Base-by-base conservation (phyloP, 2,888 invertebrate genomes). In the Agriotes lineatus region DNA sequence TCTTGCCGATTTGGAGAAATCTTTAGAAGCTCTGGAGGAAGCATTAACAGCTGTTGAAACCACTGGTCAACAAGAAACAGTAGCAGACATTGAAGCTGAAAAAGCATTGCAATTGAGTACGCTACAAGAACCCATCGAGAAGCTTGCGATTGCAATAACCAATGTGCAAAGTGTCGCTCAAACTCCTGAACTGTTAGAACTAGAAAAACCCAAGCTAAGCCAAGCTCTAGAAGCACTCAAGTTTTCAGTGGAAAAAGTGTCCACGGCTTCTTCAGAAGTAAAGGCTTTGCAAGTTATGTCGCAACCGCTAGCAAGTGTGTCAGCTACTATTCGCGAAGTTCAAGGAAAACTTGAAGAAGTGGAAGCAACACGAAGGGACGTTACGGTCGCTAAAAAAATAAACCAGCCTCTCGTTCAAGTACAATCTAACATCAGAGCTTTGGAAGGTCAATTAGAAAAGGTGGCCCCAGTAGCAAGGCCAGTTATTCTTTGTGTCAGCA, bases 281-380 rank as follows among this genome's bases (percentile, higher is more conserved):
- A 35, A 59, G 25, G 30, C 45, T 10, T 57, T 75, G 20, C 62
- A 69, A 22, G 30, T 56, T 22, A 30, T 76, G 5, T 58, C 60
- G 19, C 59, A 70, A 42, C 76, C 77, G 4, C 52, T 79, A 19
- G 63, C 74, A 69, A 73, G 72, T 64, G 50, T 79, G 18, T 56
- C 69, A 52, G 72, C 69, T 19, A 20, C 74, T 2, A 65, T 76
- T 35, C 71, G 72, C 39, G 68, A 75, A 54, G 71, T 67, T 14
- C 35, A 37, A 35, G 61, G 50, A 2, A 19, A 10, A 50, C 9
- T 61, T 5, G 35, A 61, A 10, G 25, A 30, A 33, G 10, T 16
- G 20, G 48, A 16, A n/a, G 6, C 9, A 2, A 10, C 22, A 37
- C 10, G n/a, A 61, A 39, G 65, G 19, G 65, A 66, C 12, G 18